Evolutionary conservation across 2,113 vertebrate genomes (phyloP).

Genomic region (Recurvirostra avosetta): DNA sequence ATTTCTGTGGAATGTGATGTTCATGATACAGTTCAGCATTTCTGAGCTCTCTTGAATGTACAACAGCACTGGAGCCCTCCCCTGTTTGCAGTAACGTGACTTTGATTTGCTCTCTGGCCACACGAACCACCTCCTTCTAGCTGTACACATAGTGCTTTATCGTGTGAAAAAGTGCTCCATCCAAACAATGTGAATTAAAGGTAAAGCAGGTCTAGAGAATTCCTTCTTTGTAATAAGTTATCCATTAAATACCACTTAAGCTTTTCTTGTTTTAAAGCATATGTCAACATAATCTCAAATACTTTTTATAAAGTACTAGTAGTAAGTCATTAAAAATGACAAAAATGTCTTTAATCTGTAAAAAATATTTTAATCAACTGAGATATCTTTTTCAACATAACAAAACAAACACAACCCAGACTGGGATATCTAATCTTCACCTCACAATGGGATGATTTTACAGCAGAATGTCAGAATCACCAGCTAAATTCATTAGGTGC

Average conservation of each 20-base stretch:
- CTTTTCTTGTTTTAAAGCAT: constrained; percentile 58
- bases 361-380: constrained; percentile 65
- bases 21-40: not conserved
- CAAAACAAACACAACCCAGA: constrained; percentile 53
- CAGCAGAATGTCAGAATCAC: not conserved
- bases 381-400: constrained; percentile 54
- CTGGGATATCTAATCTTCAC: constrained; percentile 35
- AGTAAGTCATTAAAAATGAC: constrained; percentile 83
- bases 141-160: not conserved
- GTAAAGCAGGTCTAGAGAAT: constrained; percentile 39
- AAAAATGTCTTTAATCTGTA: constrained; percentile 81
- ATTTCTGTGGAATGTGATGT: not conserved
- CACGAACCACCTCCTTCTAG: not conserved
- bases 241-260: constrained; percentile 70
- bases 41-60: not conserved
- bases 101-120: constrained; percentile 11
- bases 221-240: constrained; percentile 73
- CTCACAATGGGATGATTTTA: not conserved
- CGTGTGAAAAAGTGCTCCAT: not conserved
- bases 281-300: constrained; percentile 72
- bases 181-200: constrained; percentile 14
- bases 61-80: not conserved
- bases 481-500: not conserved
- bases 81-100: not conserved
- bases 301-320: constrained; percentile 73